Percentiles rank a stretch among this genome's conserved stretches.
Conservation (phyloP, 2,797 vertebrate species). For the Cheirogaleus major region DNA sequence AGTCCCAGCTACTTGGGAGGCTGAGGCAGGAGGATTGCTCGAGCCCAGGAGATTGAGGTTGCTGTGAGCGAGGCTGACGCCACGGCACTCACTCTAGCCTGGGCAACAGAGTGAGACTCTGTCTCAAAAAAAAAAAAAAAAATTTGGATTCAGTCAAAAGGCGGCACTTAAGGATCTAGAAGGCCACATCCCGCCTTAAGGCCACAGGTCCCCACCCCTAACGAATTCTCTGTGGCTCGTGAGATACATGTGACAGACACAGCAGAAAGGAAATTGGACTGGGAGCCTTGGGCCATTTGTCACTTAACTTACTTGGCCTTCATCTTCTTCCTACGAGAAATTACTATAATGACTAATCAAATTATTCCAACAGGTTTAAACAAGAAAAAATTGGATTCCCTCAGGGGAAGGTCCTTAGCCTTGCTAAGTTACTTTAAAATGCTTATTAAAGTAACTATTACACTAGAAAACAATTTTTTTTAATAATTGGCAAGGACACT, state of each 20-base stretch:
- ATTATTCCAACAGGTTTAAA: not conserved
- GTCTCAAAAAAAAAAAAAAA: too few species aligned
- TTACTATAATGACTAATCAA: not conserved
- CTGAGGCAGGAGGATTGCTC: too few species aligned
- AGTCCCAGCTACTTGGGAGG: too few species aligned
- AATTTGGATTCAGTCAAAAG: too few species aligned
- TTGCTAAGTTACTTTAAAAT: not conserved
- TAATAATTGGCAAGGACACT: not conserved
- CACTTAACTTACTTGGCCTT: not conserved
- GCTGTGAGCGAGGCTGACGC: too few species aligned
- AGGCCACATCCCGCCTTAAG: too few species aligned
- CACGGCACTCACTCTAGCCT: too few species aligned
- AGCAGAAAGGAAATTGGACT: not conserved
- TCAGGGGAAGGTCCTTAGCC: not conserved
- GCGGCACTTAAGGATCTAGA: too few species aligned
- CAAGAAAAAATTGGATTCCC: not conserved
- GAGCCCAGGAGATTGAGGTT: too few species aligned
- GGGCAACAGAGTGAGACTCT: too few species aligned
- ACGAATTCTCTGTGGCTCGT: not conserved
- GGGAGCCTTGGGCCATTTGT: not conserved
- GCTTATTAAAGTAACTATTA: not conserved
- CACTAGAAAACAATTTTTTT: not conserved
- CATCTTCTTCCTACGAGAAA: not conserved
- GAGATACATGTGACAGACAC: not conserved
- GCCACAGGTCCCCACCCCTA: too few species aligned